These are phyloP conservation scores for Eustalomyia histrio DNA, from an alignment of 2,888 invertebrate species.

Conservation along the genomic window DNA sequence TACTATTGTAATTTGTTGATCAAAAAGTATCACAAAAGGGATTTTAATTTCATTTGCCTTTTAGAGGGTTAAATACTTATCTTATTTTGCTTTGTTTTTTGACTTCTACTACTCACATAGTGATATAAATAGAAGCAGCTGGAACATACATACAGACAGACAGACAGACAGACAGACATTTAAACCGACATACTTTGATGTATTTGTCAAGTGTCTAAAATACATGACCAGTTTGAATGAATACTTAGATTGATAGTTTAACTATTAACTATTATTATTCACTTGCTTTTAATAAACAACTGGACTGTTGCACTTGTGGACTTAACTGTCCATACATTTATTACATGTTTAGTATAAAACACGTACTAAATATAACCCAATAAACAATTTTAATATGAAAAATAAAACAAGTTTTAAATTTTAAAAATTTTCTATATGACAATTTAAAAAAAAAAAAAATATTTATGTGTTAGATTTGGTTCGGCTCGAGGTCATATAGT, in stretches of 20 bases:
- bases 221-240: background rate
- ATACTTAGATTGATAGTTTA: background rate
- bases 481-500: no score
- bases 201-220: background rate
- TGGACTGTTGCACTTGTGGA: constrained; percentile 44
- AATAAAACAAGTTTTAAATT: no score
- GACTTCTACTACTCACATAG: background rate
- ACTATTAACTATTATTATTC: background rate
- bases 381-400: no score
- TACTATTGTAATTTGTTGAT: no score
- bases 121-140: background rate
- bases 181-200: background rate
- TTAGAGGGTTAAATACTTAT: background rate
- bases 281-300: background rate
- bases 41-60: no score
- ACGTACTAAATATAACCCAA: no score
- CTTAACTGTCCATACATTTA: constrained; percentile 35
- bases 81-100: background rate
- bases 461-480: no score
- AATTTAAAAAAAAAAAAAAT: no score
- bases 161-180: no score
- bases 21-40: no score
- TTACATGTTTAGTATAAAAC: background rate
- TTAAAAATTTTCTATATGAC: no score
- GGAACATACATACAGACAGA: no score